These are phyloP conservation scores for Balaeniceps rex DNA, from an alignment of 2,113 vertebrate genomes.

Conservation along the genomic window DNA sequence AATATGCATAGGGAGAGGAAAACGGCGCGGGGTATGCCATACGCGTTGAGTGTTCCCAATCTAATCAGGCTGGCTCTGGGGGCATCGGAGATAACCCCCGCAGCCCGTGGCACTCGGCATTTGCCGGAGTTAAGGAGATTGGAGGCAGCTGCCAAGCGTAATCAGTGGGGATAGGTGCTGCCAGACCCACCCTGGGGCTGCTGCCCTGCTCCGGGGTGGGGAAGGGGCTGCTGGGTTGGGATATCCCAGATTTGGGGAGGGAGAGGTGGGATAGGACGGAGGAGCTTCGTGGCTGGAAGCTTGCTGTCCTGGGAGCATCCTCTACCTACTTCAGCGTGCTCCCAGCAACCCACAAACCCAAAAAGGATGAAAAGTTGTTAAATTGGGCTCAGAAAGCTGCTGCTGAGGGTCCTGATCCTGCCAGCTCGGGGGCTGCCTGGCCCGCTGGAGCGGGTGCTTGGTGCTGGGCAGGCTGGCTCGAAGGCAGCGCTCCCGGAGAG, in stretches of 20 bases:
- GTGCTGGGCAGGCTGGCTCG: neutral
- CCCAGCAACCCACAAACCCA: rapidly evolving
- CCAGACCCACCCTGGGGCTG: neutral
- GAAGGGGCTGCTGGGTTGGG: neutral
- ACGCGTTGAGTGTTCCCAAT: rapidly evolving
- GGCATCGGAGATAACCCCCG: neutral
- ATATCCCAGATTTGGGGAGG: neutral
- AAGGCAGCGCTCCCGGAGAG: neutral
- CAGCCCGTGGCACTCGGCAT: rapidly evolving
- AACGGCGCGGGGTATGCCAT: rapidly evolving
- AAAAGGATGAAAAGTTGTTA: neutral
- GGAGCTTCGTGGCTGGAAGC: neutral
- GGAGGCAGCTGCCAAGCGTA: neutral
- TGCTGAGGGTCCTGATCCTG: neutral
- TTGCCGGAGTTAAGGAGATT: neutral
- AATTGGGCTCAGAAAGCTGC: neutral
- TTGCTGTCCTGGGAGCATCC: neutral
- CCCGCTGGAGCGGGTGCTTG: neutral
- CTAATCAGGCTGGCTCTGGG: neutral
- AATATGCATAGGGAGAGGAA: rapidly evolving
- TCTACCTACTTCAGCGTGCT: rapidly evolving
- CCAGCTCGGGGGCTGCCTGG: neutral
- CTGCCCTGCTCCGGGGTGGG: neutral
- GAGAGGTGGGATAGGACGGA: neutral
- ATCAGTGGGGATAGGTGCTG: neutral